Evolutionary conservation across 2,888 invertebrate species (phyloP).

Genomic region (Podabrus alpinus): DNA sequence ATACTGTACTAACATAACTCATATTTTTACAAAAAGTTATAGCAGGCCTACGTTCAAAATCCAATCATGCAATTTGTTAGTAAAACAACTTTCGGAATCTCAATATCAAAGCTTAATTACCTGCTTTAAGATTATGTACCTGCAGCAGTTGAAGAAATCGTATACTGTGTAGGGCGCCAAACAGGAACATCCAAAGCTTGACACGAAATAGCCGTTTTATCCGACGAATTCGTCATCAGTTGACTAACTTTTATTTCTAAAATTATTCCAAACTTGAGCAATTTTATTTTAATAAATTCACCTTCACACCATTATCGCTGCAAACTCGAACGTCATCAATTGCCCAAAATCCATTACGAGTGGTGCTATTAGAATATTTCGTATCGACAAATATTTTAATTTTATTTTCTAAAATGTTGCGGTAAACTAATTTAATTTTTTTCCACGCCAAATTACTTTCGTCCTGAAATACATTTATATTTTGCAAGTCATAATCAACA

Average conservation of each 20-base stretch:
- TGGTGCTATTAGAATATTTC: constrained; percentile 33
- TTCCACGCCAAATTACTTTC: constrained; percentile 39
- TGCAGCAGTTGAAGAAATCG: constrained; percentile 5
- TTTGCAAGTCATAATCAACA: neutral
- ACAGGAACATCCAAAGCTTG: constrained; percentile 25
- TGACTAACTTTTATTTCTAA: constrained; percentile 20
- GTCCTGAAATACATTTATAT: constrained; percentile 4
- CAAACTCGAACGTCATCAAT: constrained; percentile 49
- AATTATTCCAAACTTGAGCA: neutral
- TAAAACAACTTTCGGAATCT: neutral
- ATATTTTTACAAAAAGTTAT: neutral
- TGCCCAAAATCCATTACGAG: constrained; percentile 47
- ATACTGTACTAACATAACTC: neutral
- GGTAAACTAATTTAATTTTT: constrained; percentile 44
- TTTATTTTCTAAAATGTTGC: constrained; percentile 41
- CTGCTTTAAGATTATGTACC: constrained; percentile 8
- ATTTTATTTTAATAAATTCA: neutral
- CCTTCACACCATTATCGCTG: constrained; percentile 45
- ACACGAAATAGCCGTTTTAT: constrained; percentile 25
- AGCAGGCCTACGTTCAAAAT: neutral
- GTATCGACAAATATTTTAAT: constrained; percentile 49
- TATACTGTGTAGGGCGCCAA: constrained; percentile 30
- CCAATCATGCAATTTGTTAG: neutral
- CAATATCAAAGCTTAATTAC: neutral
- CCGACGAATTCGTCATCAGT: neutral